Percentiles rank a stretch among this genome's conserved stretches.
phyloP scores from a whole-genome alignment of 1,140 invertebrate genomes.

The Gonioctena quinquepunctata region DNA sequence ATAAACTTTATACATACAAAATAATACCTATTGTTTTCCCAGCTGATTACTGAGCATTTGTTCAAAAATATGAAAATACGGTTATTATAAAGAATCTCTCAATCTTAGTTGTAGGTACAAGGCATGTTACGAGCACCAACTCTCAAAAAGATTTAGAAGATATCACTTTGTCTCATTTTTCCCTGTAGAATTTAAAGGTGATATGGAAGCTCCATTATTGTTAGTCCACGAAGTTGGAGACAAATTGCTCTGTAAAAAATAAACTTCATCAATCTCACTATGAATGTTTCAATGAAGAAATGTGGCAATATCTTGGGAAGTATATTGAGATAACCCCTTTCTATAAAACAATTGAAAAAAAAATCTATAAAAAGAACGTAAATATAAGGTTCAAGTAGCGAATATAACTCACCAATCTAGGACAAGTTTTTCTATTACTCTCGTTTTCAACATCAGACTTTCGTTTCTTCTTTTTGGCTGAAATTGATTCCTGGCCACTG shows the following conservation, averaged over 20 bases:
- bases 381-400: not conserved
- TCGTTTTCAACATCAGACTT: conserved; percentile 54
- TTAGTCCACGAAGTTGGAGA: not conserved
- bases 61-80: conserved; percentile 6
- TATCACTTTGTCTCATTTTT: not conserved
- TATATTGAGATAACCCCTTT: not conserved
- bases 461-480: conserved; percentile 81
- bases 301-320: not conserved
- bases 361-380: not conserved
- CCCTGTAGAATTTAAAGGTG: conserved; percentile 2
- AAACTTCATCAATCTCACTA: not conserved
- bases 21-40: conserved; percentile 3
- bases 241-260: conserved; percentile 6
- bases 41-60: not conserved
- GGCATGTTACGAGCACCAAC: not conserved
- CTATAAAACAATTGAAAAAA: not conserved
- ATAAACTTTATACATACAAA: not conserved
- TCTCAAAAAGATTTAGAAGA: not conserved
- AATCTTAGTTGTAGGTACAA: not conserved
- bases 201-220: conserved; percentile 12
- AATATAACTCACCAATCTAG: conserved; percentile 35
- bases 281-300: not conserved
- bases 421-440: conserved; percentile 38
- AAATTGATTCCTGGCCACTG: conserved; percentile 85
- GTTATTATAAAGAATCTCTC: not conserved